phyloP scores from a whole-genome alignment of 2,888 invertebrate species.

The Hirtodrosophila confusa region DNA sequence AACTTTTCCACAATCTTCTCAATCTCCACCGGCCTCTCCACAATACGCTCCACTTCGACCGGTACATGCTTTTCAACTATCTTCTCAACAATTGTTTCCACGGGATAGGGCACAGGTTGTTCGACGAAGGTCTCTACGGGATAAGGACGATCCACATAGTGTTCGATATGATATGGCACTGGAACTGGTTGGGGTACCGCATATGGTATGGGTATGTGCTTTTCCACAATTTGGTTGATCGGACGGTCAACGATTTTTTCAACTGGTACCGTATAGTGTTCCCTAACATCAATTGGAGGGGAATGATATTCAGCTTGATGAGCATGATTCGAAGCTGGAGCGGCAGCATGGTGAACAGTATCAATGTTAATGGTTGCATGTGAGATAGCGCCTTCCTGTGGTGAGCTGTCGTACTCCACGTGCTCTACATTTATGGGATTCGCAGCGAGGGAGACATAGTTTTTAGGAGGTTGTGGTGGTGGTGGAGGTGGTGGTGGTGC shows the following conservation, averaged over 20 bases:
- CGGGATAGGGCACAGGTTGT: slow-evolving; percentile 84
- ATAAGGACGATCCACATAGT: slow-evolving; percentile 85
- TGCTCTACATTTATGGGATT: slow-evolving; percentile 77
- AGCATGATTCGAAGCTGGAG: not conserved
- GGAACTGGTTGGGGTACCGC: slow-evolving; percentile 85
- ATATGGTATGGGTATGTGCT: slow-evolving; percentile 85
- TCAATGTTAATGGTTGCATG: slow-evolving; percentile 45
- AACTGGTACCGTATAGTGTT: slow-evolving; percentile 84
- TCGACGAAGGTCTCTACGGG: slow-evolving; percentile 83
- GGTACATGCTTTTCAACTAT: slow-evolving; percentile 85
- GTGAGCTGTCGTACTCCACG: slow-evolving; percentile 57
- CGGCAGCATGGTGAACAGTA: slow-evolving; percentile 7
- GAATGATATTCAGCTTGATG: slow-evolving; percentile 6
- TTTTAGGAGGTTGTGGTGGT: slow-evolving; percentile 15
- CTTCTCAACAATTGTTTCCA: slow-evolving; percentile 85
- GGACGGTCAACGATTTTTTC: slow-evolving; percentile 84
- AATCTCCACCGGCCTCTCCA: slow-evolving; percentile 86
- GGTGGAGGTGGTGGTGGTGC: slow-evolving; percentile 5
- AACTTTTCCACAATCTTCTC: slow-evolving; percentile 82
- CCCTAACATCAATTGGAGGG: slow-evolving; percentile 70
- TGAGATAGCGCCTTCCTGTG: slow-evolving; percentile 52
- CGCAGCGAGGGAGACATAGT: slow-evolving; percentile 65
- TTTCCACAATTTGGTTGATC: slow-evolving; percentile 85
- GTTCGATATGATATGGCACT: slow-evolving; percentile 84
- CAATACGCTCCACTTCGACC: slow-evolving; percentile 84